Percentiles rank a stretch among this genome's conserved stretches.
phyloP scores from a whole-genome alignment of 2,888 invertebrate genomes.

The Agelastica alni region DNA sequence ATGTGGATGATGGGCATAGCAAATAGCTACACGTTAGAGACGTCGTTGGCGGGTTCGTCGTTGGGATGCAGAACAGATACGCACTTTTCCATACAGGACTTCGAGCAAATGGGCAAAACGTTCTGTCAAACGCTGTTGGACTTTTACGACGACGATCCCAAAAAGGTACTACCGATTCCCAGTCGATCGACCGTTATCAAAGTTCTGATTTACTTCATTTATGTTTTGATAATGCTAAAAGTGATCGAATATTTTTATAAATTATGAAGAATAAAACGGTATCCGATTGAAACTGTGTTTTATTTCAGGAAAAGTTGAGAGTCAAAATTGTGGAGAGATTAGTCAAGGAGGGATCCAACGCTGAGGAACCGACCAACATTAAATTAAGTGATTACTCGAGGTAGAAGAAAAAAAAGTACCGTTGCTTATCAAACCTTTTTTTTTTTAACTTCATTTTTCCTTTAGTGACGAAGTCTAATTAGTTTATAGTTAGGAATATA shows the following conservation, averaged over 20 bases:
- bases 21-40: slow-evolving; percentile 95
- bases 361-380: slow-evolving; percentile 87
- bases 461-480: too few relatives aligned
- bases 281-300: slow-evolving; percentile 35
- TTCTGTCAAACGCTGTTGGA: slow-evolving; percentile 93
- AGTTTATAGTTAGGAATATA: too few relatives aligned
- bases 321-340: slow-evolving; percentile 80
- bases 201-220: slow-evolving; percentile 11
- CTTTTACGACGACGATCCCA: slow-evolving; percentile 85
- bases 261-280: too few relatives aligned
- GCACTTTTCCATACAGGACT: slow-evolving; percentile 81
- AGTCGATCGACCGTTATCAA: slow-evolving; percentile 2
- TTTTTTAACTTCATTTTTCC: too few relatives aligned
- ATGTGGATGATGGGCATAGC: slow-evolving; percentile 95
- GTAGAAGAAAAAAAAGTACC: too few relatives aligned
- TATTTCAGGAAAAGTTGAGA: slow-evolving; percentile 71
- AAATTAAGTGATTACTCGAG: slow-evolving; percentile 86
- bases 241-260: slow-evolving; percentile 11
- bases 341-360: slow-evolving; percentile 81
- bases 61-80: slow-evolving; percentile 80
- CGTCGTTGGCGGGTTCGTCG: slow-evolving; percentile 90
- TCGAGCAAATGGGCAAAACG: slow-evolving; percentile 81
- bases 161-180: slow-evolving; percentile 63
- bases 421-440: too few relatives aligned
- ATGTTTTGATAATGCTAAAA: slow-evolving; percentile 8